These are phyloP conservation scores for Myrmophylax atrothorax DNA, from an alignment of 2,113 vertebrate species.

Conservation along the genomic window DNA sequence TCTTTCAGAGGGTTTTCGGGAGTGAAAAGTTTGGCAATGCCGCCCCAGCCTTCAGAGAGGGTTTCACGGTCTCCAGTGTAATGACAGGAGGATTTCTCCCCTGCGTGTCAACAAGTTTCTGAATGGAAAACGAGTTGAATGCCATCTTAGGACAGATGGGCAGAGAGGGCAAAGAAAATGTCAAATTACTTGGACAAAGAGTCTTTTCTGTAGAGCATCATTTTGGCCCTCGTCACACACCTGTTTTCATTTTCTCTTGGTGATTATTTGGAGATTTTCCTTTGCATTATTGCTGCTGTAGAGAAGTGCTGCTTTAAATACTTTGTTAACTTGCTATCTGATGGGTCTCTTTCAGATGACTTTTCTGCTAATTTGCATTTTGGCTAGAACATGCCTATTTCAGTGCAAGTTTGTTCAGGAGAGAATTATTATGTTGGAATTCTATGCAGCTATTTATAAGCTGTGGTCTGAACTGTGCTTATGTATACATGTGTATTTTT, in stretches of 20 bases:
- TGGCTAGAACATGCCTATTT: not conserved
- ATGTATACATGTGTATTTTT: not conserved
- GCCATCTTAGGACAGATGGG: not conserved
- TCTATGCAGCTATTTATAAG: not conserved
- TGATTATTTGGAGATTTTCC: not conserved
- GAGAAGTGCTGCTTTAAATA: not conserved
- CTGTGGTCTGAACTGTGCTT: not conserved
- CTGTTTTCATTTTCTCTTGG: not conserved
- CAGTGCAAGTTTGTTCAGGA: not conserved
- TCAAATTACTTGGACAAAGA: not conserved
- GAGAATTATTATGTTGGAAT: not conserved
- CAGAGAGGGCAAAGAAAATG: not conserved
- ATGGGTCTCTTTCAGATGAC: not conserved
- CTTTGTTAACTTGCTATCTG: not conserved
- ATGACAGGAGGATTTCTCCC: not conserved
- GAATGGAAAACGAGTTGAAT: not conserved
- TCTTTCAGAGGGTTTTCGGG: not conserved
- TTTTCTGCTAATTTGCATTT: not conserved
- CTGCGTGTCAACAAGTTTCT: not conserved
- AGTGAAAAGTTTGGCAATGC: not conserved
- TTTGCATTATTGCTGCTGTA: not conserved
- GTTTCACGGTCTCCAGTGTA: not conserved
- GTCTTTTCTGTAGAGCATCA: fast-evolving
- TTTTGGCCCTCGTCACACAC: not conserved
- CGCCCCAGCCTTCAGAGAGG: not conserved